phyloP scores from a whole-genome alignment of 1,140 invertebrate species.

The Pristionchus pacificus region DNA sequence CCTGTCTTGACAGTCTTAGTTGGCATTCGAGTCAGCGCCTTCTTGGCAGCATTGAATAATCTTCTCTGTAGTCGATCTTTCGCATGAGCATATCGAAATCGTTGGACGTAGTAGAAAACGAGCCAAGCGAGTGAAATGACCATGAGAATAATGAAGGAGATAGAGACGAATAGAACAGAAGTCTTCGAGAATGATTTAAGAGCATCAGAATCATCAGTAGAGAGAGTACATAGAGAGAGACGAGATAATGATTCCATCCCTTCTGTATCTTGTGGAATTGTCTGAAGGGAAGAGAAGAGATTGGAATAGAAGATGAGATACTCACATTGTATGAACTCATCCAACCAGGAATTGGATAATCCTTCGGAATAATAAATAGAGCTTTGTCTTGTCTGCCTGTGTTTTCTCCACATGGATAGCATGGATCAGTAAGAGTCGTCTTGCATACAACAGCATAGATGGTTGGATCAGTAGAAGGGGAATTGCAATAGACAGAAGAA shows the following conservation, averaged over 20 bases:
- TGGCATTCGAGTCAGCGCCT: conserved; percentile 82
- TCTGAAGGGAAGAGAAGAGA: too few relatives aligned
- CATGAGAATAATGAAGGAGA: conserved; percentile 89
- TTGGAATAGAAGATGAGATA: too few relatives aligned
- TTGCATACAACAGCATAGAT: too few relatives aligned
- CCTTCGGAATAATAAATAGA: too few relatives aligned
- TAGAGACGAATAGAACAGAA: conserved; percentile 75
- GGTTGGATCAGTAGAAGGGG: too few relatives aligned
- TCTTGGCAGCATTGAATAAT: conserved; percentile 80
- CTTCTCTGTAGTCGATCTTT: conserved; percentile 74
- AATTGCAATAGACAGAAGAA: too few relatives aligned
- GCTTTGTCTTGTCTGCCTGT: too few relatives aligned
- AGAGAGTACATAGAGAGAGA: not conserved
- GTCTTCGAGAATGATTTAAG: conserved; percentile 54
- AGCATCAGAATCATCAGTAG: conserved; percentile 29
- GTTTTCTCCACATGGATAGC: too few relatives aligned
- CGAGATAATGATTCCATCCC: not conserved
- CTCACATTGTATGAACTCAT: too few relatives aligned
- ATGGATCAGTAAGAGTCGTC: too few relatives aligned
- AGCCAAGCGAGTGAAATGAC: conserved; percentile 87
- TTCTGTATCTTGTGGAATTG: not conserved
- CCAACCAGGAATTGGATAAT: too few relatives aligned
- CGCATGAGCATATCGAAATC: conserved; percentile 81
- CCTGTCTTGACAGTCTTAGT: conserved; percentile 71
- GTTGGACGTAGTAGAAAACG: conserved; percentile 86